Evolutionary conservation across 1,140 invertebrate species (phyloP).

Genomic region (Drosophila paulistorum): DNA sequence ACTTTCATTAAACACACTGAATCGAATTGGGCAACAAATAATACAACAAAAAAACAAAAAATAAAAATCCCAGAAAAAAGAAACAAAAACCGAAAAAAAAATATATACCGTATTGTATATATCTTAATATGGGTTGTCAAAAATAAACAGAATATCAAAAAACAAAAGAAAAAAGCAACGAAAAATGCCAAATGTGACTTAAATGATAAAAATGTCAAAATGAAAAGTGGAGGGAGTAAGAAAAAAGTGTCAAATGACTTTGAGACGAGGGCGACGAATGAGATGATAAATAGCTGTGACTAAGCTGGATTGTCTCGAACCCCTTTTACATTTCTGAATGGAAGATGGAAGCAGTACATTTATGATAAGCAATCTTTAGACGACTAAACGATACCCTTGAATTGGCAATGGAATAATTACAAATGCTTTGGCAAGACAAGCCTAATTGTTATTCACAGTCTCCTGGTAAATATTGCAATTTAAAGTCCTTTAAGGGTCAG

Average conservation of each 20-base stretch:
- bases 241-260: constrained; percentile 74
- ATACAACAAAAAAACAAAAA: constrained; percentile 25
- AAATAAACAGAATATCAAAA: constrained; percentile 60
- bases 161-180: constrained; percentile 48
- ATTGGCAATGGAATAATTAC: no score
- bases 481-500: no score
- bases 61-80: not conserved
- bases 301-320: constrained; percentile 47
- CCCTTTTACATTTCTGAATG: not conserved
- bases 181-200: constrained; percentile 68
- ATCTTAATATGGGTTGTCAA: constrained; percentile 55
- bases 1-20: constrained; percentile 68
- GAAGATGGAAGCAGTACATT: not conserved
- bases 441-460: no score
- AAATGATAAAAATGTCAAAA: constrained; percentile 78
- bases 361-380: not conserved
- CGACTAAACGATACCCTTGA: not conserved
- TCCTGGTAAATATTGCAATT: no score
- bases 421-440: no score
- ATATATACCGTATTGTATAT: constrained; percentile 25
- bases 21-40: constrained; percentile 73
- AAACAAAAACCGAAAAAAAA: not conserved
- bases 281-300: constrained; percentile 74
- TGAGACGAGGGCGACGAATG: constrained; percentile 74
- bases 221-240: not conserved